These are phyloP conservation scores for Campoplex nolae DNA, from an alignment of 2,888 invertebrate species.

Conservation along the genomic window DNA sequence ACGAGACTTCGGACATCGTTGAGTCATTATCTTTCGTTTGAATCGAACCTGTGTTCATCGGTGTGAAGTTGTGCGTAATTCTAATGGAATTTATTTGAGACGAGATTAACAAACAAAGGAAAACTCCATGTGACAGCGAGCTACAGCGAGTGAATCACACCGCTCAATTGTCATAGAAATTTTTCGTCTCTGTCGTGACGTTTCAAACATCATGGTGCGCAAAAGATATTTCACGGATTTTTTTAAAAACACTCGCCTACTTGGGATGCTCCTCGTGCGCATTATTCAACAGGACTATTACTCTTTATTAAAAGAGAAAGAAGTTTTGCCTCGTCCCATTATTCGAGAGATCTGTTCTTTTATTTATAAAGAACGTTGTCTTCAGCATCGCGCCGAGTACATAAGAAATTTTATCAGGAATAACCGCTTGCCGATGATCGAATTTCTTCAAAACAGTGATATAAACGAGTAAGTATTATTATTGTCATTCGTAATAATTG, in stretches of 20 bases:
- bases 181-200: background rate
- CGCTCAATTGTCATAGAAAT: background rate
- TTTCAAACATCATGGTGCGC: background rate
- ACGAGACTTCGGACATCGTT: background rate
- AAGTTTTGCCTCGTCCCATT: background rate
- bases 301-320: background rate
- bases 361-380: background rate
- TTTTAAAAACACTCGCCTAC: background rate
- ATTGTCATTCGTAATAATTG: background rate
- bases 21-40: background rate
- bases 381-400: background rate
- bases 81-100: background rate
- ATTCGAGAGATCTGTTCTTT: background rate
- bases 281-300: background rate
- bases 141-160: background rate
- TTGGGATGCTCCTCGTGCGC: background rate
- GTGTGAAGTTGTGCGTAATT: background rate
- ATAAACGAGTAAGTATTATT: conserved; percentile 10
- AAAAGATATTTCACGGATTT: background rate
- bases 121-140: background rate
- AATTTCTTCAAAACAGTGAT: background rate
- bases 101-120: conserved; percentile 7
- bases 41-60: background rate
- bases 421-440: background rate
- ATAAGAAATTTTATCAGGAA: background rate